Conservation (phyloP, 2,113 vertebrate genomes). For the Glareola pratincola region DNA sequence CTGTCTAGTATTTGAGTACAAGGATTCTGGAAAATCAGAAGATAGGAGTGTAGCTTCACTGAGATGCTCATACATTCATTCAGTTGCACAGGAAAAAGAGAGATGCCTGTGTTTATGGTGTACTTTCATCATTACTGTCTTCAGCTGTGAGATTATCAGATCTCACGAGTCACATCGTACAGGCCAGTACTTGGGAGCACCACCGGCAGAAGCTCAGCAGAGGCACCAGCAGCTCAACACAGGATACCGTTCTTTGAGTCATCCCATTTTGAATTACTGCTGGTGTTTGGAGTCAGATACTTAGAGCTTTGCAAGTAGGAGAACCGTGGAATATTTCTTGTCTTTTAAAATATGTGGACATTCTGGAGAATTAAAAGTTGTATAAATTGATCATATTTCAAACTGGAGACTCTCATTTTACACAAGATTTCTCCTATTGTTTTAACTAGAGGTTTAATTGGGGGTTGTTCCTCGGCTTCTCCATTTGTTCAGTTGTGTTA, state of each 20-base stretch:
- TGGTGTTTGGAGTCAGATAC: neutral
- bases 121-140: neutral
- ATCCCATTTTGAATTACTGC: neutral
- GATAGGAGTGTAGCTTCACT: neutral
- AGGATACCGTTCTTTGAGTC: neutral
- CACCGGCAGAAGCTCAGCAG: neutral
- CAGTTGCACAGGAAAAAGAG: neutral
- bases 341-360: neutral
- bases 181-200: neutral
- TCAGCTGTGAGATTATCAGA: neutral
- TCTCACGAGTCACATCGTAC: neutral
- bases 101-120: neutral
- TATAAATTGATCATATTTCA: neutral
- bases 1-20: neutral
- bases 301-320: rapidly evolving
- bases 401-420: neutral
- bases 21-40: neutral
- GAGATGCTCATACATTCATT: neutral
- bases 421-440: neutral
- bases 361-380: neutral
- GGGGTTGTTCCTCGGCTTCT: neutral
- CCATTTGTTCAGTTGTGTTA: neutral
- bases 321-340: neutral
- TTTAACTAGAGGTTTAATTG: neutral
- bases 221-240: neutral